These are phyloP conservation scores for Neostethus bicornis DNA, from an alignment of 2,797 vertebrate species.

Conservation along the genomic window DNA sequence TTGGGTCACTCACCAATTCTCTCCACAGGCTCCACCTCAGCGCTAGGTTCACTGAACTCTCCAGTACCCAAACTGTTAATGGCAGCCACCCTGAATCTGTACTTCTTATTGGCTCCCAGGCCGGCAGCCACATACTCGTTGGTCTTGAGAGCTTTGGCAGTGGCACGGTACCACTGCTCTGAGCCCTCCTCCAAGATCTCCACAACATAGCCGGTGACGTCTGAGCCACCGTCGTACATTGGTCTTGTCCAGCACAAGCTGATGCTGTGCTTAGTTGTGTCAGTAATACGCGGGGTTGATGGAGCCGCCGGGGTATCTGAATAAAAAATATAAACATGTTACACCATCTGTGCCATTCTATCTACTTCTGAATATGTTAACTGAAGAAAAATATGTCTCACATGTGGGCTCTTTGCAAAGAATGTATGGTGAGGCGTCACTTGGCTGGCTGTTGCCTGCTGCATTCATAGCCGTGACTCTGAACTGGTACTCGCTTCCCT, in stretches of 20 bases:
- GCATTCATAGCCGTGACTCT: constrained; percentile 93
- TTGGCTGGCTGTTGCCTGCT: constrained; percentile 94
- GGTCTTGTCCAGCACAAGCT: constrained; percentile 95
- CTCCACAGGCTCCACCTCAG: constrained; percentile 90
- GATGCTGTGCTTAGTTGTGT: constrained; percentile 95
- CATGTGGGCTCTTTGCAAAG: constrained; percentile 96
- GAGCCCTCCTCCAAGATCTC: constrained; percentile 93
- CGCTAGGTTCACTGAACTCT: constrained; percentile 91
- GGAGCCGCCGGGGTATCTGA: constrained; percentile 94
- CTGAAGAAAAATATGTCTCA: constrained; percentile 75
- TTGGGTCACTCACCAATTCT: constrained; percentile 84
- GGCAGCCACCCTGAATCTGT: constrained; percentile 93
- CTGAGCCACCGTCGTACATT: constrained; percentile 93
- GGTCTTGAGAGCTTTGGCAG: constrained; percentile 86
- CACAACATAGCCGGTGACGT: constrained; percentile 91
- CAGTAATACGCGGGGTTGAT: constrained; percentile 90
- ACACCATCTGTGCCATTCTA: neutral
- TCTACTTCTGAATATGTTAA: neutral
- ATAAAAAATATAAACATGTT: neutral
- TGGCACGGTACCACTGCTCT: constrained; percentile 94
- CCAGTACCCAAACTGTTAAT: constrained; percentile 93
- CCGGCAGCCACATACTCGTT: constrained; percentile 87
- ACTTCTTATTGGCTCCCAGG: constrained; percentile 89
- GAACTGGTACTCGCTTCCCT: constrained; percentile 97
- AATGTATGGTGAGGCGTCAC: constrained; percentile 90